Evolutionary conservation across 2,113 vertebrate species (phyloP).

Genomic region (Capra hircus): DNA sequence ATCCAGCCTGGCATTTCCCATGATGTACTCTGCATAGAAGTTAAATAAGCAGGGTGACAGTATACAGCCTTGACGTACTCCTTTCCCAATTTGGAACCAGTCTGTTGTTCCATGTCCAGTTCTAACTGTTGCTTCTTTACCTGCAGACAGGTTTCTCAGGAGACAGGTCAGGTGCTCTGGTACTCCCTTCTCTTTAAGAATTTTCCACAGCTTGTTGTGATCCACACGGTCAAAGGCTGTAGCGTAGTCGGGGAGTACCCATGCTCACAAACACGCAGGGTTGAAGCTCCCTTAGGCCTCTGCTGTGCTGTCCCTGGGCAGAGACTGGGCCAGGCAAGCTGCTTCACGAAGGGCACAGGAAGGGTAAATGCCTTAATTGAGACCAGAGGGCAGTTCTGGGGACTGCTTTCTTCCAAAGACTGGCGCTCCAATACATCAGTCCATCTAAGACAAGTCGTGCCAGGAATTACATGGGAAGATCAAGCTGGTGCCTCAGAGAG

Average conservation of each 20-base stretch:
- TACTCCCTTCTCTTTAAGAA: not conserved
- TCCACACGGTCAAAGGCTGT: not conserved
- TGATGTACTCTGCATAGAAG: not conserved
- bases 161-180: not conserved
- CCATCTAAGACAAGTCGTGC: too few relatives aligned
- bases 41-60: not conserved
- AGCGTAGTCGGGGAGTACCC: fast-evolving
- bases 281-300: not conserved
- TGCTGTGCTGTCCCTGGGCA: not conserved
- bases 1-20: not conserved
- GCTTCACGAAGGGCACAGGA: fast-evolving
- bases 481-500: not conserved
- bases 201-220: not conserved
- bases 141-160: not conserved
- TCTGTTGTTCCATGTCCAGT: not conserved
- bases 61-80: not conserved
- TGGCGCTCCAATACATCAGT: not conserved
- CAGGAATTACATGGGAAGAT: not conserved
- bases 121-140: not conserved
- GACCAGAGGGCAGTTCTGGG: not conserved
- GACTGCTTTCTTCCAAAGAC: not conserved
- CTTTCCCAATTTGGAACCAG: not conserved
- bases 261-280: fast-evolving
- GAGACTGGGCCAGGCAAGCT: not conserved
- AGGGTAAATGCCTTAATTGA: not conserved